These are phyloP conservation scores for Barbus barbus DNA, from an alignment of 2,113 vertebrate species.

Conservation along the genomic window DNA sequence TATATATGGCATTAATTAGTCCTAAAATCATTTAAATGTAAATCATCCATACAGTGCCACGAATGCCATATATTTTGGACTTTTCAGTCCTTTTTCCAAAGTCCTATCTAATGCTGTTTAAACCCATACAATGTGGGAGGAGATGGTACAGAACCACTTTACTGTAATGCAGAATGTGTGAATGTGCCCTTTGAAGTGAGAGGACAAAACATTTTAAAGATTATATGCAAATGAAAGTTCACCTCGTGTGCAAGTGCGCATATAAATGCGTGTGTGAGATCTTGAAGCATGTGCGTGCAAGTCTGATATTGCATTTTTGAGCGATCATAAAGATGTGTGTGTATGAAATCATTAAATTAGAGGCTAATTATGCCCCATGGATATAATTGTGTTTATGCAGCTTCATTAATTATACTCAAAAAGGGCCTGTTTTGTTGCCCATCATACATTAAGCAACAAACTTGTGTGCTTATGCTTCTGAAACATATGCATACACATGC, in stretches of 20 bases:
- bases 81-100: not conserved
- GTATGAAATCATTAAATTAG: constrained; percentile 43
- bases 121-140: not conserved
- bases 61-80: not conserved
- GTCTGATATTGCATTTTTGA: constrained; percentile 35
- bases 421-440: not conserved
- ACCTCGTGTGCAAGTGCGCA: not conserved
- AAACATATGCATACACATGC: not conserved
- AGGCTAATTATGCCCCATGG: constrained; percentile 16
- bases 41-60: not conserved
- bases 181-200: constrained; percentile 34
- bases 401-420: constrained; percentile 32
- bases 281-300: not conserved
- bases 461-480: not conserved
- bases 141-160: constrained; percentile 19
- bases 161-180: constrained; percentile 4
- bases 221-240: constrained; percentile 34
- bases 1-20: too few species aligned
- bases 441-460: constrained; percentile 1
- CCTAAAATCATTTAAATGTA: not conserved
- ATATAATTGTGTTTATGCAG: constrained; percentile 2
- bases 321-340: constrained; percentile 40
- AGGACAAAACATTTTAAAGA: constrained; percentile 42
- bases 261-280: constrained; percentile 32
- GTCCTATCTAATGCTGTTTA: too few species aligned